These are phyloP conservation scores for Anhinga rufa DNA, from an alignment of 2,113 vertebrate species.

Conservation along the genomic window DNA sequence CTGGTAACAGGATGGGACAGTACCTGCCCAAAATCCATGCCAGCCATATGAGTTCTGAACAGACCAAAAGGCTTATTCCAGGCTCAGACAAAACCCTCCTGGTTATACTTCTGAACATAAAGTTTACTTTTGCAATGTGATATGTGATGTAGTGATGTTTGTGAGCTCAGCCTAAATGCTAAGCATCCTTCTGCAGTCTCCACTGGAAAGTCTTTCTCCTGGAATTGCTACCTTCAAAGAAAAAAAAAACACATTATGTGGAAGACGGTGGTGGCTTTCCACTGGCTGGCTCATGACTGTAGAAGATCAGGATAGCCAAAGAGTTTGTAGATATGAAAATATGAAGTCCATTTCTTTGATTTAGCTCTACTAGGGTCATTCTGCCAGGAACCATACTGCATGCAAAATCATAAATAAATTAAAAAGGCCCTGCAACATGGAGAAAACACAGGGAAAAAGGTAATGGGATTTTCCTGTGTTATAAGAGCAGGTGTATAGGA, in stretches of 20 bases:
- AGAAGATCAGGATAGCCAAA: not conserved
- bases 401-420: not conserved
- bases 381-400: not conserved
- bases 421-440: not conserved
- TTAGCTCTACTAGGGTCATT: not conserved
- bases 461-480: not conserved
- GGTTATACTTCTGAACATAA: not conserved
- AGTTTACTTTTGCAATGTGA: not conserved
- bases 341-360: not conserved
- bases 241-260: not conserved
- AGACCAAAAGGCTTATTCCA: not conserved
- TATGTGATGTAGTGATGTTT: not conserved
- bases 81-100: not conserved
- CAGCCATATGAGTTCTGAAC: accelerated
- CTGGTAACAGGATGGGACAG: not conserved
- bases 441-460: not conserved
- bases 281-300: accelerated
- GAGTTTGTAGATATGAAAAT: not conserved
- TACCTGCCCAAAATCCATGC: not conserved
- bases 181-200: not conserved
- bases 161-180: not conserved
- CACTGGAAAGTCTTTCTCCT: not conserved
- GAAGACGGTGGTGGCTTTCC: not conserved
- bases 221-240: not conserved
- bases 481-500: not conserved